Evolutionary conservation across 2,113 vertebrate genomes (phyloP).

Genomic region (Hypanus sabinus): DNA sequence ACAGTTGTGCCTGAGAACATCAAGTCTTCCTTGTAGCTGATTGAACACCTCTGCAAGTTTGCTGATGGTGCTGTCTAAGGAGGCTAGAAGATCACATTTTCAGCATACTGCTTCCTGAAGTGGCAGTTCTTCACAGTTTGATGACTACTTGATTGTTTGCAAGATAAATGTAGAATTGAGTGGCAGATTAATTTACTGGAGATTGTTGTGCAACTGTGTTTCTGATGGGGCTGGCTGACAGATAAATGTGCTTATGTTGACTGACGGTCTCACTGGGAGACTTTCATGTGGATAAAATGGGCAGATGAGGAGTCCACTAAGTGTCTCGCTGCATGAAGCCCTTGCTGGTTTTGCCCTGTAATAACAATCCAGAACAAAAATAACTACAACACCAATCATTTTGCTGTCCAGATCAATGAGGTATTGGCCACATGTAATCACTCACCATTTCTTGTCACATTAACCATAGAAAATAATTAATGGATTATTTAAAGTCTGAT

Average conservation of each 20-base stretch:
- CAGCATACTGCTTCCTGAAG: slow-evolving; percentile 57
- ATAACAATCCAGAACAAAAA: slow-evolving; percentile 32
- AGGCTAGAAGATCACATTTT: slow-evolving; percentile 41
- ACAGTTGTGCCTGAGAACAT: slow-evolving; percentile 5
- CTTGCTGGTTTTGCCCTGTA: neutral
- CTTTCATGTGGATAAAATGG: slow-evolving; percentile 14
- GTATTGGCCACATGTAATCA: neutral
- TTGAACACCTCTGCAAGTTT: neutral
- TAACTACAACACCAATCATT: slow-evolving; percentile 5
- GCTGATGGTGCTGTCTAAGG: slow-evolving; percentile 17
- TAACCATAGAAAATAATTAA: neutral
- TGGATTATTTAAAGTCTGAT: neutral
- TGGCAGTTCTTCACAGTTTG: slow-evolving; percentile 60
- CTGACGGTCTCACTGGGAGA: slow-evolving; percentile 59
- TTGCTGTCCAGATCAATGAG: neutral
- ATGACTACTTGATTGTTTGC: slow-evolving; percentile 69
- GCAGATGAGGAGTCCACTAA: slow-evolving; percentile 23
- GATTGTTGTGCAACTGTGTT: slow-evolving; percentile 67
- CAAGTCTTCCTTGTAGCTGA: neutral
- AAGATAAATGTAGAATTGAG: slow-evolving; percentile 67
- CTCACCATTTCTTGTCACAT: neutral
- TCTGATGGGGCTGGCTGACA: slow-evolving; percentile 56
- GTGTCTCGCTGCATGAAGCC: neutral
- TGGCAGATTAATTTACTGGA: slow-evolving; percentile 72
- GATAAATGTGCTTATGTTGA: slow-evolving; percentile 59